These are phyloP conservation scores for Bos javanicus DNA, from an alignment of 2,113 vertebrate genomes.

Conservation along the genomic window DNA sequence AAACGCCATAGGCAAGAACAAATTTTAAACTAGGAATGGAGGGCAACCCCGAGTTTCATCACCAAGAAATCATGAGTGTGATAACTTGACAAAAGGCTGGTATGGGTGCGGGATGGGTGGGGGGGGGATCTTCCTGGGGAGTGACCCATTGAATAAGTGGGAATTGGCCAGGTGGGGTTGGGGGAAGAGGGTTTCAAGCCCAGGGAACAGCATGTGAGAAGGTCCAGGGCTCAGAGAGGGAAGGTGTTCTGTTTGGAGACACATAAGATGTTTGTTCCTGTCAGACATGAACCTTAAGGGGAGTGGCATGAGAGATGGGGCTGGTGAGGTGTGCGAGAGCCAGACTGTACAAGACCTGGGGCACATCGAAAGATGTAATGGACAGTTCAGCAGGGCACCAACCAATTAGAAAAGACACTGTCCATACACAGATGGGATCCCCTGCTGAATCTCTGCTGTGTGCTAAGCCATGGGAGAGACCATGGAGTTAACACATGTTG, in stretches of 20 bases:
- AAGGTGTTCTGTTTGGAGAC: neutral
- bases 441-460: neutral
- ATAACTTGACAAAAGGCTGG: neutral
- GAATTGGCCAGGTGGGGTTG: too few relatives aligned
- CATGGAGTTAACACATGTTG: neutral
- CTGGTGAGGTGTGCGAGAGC: neutral
- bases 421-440: neutral
- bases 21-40: neutral
- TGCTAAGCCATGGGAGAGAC: neutral
- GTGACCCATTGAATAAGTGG: neutral
- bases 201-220: neutral
- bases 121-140: neutral
- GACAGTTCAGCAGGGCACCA: neutral
- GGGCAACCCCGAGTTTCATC: fast-evolving
- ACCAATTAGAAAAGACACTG: neutral
- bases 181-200: neutral
- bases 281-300: neutral
- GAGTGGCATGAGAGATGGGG: neutral
- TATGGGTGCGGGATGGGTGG: neutral
- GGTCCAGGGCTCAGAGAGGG: neutral
- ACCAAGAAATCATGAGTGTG: neutral
- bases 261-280: neutral
- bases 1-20: neutral
- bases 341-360: neutral
- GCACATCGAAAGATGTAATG: fast-evolving